Conservation (phyloP, 1,140 invertebrate species). For the Aphelinus certus region DNA sequence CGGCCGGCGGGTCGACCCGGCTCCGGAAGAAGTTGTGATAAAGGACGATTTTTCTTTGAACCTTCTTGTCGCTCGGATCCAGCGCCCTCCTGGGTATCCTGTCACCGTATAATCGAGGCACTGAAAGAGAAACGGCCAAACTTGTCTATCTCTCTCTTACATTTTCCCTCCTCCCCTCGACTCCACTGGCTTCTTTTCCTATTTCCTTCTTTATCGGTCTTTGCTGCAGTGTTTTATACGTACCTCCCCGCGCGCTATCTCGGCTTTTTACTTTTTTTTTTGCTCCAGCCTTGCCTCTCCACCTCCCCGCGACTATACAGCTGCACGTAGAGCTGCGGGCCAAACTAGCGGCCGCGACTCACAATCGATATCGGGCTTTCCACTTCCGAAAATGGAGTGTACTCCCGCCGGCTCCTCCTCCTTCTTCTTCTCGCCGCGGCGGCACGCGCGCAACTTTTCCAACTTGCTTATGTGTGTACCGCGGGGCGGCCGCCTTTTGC, state of each 20-base stretch:
- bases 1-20: conserved; percentile 76
- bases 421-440: not conserved
- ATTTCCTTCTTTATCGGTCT: conserved; percentile 14
- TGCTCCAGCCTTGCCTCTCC: not conserved
- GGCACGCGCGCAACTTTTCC: conserved; percentile 15
- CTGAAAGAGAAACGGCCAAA: conserved; percentile 55
- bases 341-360: not conserved
- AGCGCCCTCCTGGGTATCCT: conserved; percentile 71
- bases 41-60: conserved; percentile 76
- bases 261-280: not conserved
- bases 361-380: conserved; percentile 35
- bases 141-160: not conserved
- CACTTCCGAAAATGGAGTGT: conserved; percentile 29
- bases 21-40: conserved; percentile 83
- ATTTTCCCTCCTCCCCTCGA: not conserved
- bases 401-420: not conserved
- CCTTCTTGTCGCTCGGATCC: conserved; percentile 67
- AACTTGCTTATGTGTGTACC: conserved; percentile 23
- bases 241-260: not conserved
- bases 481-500: not conserved
- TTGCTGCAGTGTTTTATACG: conserved; percentile 14
- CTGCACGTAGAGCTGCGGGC: not conserved
- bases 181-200: conserved; percentile 6
- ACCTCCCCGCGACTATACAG: not conserved
- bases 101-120: conserved; percentile 68